A percentile compares a stretch with the other conserved stretches of the same genome.
Conservation (phyloP, 1,140 invertebrate genomes). For the Dreissena rostriformis region DNA sequence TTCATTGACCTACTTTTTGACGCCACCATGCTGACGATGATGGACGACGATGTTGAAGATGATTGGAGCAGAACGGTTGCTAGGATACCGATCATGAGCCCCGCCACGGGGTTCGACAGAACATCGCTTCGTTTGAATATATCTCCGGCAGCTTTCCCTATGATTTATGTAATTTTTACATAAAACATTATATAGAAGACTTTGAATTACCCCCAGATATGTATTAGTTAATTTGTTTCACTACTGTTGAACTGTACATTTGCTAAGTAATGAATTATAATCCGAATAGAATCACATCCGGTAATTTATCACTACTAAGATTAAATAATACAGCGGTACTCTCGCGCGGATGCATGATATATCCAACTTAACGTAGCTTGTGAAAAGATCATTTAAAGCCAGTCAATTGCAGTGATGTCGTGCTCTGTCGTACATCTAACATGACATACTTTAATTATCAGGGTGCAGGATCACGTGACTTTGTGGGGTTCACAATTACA, state of each 20-base stretch:
- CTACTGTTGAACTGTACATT: neutral
- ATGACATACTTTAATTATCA: too few relatives aligned
- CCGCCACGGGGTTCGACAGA: constrained; percentile 88
- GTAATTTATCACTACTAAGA: neutral
- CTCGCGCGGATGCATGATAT: too few relatives aligned
- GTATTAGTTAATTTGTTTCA: neutral
- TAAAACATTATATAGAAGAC: too few relatives aligned
- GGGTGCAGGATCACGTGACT: too few relatives aligned
- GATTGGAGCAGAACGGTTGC: constrained; percentile 86
- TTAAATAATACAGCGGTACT: neutral
- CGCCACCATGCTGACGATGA: constrained; percentile 85
- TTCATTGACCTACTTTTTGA: constrained; percentile 24
- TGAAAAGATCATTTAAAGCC: too few relatives aligned
- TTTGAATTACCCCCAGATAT: neutral
- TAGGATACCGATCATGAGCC: constrained; percentile 85
- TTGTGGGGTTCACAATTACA: too few relatives aligned
- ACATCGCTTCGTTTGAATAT: constrained; percentile 78
- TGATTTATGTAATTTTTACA: neutral
- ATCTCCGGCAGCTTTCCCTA: constrained; percentile 67
- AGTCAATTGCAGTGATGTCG: too few relatives aligned
- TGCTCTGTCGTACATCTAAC: too few relatives aligned
- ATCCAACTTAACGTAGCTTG: too few relatives aligned
- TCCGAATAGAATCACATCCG: neutral
- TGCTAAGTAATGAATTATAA: neutral
- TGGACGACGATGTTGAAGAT: constrained; percentile 85